These are phyloP conservation scores for Anoplopoma fimbria DNA, from an alignment of 2,113 vertebrate species.

Conservation along the genomic window DNA sequence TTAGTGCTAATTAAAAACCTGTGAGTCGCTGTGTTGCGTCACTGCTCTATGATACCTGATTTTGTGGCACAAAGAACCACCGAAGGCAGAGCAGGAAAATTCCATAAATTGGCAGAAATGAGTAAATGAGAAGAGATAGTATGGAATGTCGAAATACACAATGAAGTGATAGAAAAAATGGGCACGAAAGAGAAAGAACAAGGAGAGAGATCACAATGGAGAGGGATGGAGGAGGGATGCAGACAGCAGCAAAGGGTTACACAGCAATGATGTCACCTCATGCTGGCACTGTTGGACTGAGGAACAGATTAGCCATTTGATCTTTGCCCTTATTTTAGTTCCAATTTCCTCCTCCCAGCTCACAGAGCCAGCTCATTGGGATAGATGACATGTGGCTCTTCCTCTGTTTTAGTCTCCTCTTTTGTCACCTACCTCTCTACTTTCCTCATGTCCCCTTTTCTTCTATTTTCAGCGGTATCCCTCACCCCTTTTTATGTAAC, in stretches of 20 bases:
- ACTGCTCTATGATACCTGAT: slow-evolving; percentile 48
- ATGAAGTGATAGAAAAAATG: slow-evolving; percentile 4
- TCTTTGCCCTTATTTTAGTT: slow-evolving; percentile 75
- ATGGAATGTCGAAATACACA: slow-evolving; percentile 23
- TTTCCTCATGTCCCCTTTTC: slow-evolving; percentile 46
- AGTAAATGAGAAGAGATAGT: slow-evolving; percentile 30
- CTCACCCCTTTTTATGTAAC: slow-evolving; percentile 79
- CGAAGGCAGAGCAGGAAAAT: slow-evolving; percentile 2
- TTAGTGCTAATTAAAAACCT: slow-evolving; percentile 69
- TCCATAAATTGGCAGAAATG: background rate
- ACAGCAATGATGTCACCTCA: slow-evolving; percentile 82
- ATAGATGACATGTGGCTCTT: slow-evolving; percentile 66
- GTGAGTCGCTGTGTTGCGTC: slow-evolving; percentile 49
- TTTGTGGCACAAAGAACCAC: slow-evolving; percentile 26
- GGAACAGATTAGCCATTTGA: slow-evolving; percentile 72
- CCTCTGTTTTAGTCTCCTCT: slow-evolving; percentile 37
- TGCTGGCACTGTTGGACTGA: slow-evolving; percentile 67
- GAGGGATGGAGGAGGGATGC: slow-evolving; percentile 24
- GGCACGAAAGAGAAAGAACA: slow-evolving; percentile 1
- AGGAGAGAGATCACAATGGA: slow-evolving; percentile 2
- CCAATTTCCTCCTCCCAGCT: slow-evolving; percentile 65
- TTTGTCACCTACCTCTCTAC: slow-evolving; percentile 46
- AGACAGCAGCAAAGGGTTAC: slow-evolving; percentile 63
- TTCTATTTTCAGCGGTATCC: slow-evolving; percentile 57
- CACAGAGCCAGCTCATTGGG: slow-evolving; percentile 71